Conservation (phyloP, 2,797 vertebrate species). For the Rhinogobio ventralis region DNA sequence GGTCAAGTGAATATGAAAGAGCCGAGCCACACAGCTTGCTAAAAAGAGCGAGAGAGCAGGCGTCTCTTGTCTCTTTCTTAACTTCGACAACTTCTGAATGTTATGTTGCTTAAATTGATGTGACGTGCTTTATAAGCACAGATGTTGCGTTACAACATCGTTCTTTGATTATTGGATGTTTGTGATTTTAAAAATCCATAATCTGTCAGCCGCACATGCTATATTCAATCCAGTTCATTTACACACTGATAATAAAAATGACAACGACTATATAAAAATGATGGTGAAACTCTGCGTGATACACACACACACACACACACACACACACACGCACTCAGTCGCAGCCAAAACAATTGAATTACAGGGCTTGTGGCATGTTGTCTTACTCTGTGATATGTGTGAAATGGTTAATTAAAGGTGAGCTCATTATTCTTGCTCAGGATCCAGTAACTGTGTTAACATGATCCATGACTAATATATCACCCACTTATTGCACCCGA, state of each 20-base stretch:
- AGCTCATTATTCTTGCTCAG: constrained; percentile 55
- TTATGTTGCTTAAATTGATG: not conserved
- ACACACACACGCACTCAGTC: constrained; percentile 19
- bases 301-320: constrained; percentile 5
- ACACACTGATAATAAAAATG: constrained; percentile 20
- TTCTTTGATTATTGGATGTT: not conserved
- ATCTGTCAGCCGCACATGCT: not conserved
- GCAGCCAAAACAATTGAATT: constrained; percentile 49
- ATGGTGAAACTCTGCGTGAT: not conserved
- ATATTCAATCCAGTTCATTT: constrained; percentile 1
- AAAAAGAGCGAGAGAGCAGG: constrained; percentile 47
- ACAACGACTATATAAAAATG: constrained; percentile 19
- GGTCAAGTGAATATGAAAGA: constrained; percentile 77
- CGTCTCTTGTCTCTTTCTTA: constrained; percentile 20
- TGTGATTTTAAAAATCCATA: constrained; percentile 11
- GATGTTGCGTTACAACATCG: not conserved
- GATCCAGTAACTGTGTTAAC: constrained; percentile 50
- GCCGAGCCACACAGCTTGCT: constrained; percentile 68
- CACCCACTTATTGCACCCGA: constrained; percentile 51
- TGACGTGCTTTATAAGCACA: constrained; percentile 17
- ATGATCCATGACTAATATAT: constrained; percentile 56
- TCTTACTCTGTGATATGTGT: constrained; percentile 55
- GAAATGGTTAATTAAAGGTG: constrained; percentile 56
- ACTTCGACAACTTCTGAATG: constrained; percentile 13
- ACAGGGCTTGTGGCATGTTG: constrained; percentile 47